Conservation (phyloP, 2,888 invertebrate genomes). For the Argyresthia goedartella region DNA sequence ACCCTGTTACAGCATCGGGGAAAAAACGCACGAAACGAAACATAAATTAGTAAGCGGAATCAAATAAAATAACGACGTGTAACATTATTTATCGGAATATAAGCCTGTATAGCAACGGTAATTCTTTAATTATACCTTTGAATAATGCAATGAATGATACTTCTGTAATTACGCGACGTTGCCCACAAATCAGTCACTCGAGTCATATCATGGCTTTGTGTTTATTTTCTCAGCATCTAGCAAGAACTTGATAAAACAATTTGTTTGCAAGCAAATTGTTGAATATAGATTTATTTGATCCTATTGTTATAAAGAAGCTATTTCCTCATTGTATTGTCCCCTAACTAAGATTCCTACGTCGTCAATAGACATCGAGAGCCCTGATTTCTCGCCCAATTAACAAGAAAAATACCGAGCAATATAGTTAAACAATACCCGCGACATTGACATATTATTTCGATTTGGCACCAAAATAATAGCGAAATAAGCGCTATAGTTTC, state of each 20-base stretch:
- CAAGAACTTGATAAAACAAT: no score
- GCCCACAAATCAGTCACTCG: neutral
- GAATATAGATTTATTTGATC: no score
- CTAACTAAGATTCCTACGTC: neutral
- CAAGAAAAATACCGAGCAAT: conserved; percentile 55
- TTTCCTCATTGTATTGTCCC: no score
- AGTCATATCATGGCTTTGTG: neutral
- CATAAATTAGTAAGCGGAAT: no score
- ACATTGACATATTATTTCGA: conserved; percentile 53
- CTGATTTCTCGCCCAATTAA: conserved; percentile 64
- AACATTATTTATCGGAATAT: neutral
- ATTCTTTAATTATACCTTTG: neutral
- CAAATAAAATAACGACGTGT: neutral
- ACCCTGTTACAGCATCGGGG: neutral
- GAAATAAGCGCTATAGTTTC: conserved; percentile 12
- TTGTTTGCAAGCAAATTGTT: no score
- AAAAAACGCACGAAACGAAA: no score
- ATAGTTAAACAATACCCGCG: conserved; percentile 34
- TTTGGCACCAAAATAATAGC: conserved; percentile 31
- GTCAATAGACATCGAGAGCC: conserved; percentile 16
- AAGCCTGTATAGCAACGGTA: neutral
- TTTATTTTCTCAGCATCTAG: neutral
- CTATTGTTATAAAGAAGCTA: no score
- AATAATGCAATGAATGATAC: no score
- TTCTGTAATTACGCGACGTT: no score